phyloP scores from a whole-genome alignment of 2,113 vertebrate genomes.

The Acrocephalus kingi region DNA sequence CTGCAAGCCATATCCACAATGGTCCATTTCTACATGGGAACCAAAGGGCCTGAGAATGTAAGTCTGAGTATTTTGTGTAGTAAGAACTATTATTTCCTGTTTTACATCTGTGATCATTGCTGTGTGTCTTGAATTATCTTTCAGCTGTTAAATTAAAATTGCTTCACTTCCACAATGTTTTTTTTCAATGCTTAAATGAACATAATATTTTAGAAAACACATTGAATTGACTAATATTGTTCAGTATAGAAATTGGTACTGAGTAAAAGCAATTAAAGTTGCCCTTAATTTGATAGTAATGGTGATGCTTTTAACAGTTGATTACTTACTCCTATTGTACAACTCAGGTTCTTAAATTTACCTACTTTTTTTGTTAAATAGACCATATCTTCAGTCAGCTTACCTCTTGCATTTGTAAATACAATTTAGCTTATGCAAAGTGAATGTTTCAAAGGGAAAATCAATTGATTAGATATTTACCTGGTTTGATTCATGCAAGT shows the following conservation, averaged over 20 bases:
- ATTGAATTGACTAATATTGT: background rate
- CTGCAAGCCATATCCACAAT: constrained; percentile 98
- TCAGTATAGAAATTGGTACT: background rate
- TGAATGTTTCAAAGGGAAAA: background rate
- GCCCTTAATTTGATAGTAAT: background rate
- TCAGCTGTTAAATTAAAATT: background rate
- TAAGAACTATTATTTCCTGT: background rate
- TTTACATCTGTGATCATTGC: background rate
- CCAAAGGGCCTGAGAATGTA: constrained; percentile 98
- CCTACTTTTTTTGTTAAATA: background rate
- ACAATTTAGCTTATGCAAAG: background rate
- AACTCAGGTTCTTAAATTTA: background rate
- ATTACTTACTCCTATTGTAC: background rate
- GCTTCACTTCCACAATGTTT: background rate
- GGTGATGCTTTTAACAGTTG: background rate
- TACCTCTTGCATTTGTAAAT: background rate
- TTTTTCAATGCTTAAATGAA: background rate
- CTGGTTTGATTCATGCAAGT: background rate
- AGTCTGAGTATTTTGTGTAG: constrained; percentile 55
- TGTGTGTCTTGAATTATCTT: background rate
- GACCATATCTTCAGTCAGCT: background rate
- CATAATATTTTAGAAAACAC: background rate
- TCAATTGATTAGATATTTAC: background rate
- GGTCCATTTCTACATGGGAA: constrained; percentile 99
- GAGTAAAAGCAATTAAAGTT: background rate